A percentile compares a stretch with the other conserved stretches of the same genome.
These are phyloP conservation scores for Diprion similis DNA, from an alignment of 1,140 invertebrate species.

Conservation along the genomic window DNA sequence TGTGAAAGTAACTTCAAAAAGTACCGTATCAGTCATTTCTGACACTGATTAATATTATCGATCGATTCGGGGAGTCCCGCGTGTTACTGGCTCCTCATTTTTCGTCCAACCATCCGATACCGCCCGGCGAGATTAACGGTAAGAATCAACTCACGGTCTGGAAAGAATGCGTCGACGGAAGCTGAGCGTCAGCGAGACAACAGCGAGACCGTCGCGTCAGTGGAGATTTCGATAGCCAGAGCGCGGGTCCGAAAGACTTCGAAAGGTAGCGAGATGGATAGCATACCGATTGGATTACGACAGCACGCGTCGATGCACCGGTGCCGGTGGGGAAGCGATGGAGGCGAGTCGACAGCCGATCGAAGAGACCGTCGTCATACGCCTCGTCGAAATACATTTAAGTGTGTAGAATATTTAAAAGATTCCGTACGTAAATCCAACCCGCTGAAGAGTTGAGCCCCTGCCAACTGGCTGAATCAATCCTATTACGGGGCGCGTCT, in stretches of 20 bases:
- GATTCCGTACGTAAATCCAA: neutral
- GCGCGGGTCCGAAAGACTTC: neutral
- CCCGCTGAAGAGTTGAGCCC: conserved; percentile 3
- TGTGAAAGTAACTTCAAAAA: no score
- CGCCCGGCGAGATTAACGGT: no score
- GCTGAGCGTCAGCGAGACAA: neutral
- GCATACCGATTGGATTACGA: conserved; percentile 5
- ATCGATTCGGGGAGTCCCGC: no score
- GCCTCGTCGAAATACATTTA: conserved; percentile 1
- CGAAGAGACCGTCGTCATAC: neutral
- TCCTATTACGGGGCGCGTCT: conserved; percentile 4
- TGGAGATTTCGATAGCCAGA: neutral
- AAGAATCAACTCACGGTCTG: no score
- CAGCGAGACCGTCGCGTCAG: neutral
- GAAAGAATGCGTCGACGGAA: neutral
- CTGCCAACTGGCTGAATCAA: conserved; percentile 5
- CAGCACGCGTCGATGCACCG: conserved; percentile 2
- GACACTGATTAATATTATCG: no score
- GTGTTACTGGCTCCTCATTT: no score
- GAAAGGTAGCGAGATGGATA: neutral
- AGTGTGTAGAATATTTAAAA: neutral
- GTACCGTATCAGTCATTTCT: no score
- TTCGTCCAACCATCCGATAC: no score
- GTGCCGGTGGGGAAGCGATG: neutral
- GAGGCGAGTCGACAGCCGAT: neutral